These are phyloP conservation scores for Laticauda colubrina DNA, from an alignment of 2,113 vertebrate genomes.

Conservation along the genomic window DNA sequence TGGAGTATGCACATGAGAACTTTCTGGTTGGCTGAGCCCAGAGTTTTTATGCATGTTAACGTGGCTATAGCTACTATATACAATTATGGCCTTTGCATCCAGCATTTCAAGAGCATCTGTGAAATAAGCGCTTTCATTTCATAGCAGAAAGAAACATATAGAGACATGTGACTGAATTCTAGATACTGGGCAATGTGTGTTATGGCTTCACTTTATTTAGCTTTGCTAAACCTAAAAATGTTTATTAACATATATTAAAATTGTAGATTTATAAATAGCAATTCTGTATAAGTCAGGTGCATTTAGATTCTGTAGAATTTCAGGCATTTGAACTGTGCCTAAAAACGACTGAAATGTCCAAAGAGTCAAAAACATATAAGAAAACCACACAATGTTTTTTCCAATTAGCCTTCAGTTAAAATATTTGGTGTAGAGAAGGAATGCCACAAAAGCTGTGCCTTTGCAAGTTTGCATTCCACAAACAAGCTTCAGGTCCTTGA, in stretches of 20 bases:
- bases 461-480: background rate
- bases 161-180: constrained; percentile 44
- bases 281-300: constrained; percentile 7
- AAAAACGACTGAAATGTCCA: background rate
- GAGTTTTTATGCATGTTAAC: constrained; percentile 75
- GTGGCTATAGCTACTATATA: constrained; percentile 65
- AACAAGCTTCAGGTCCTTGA: background rate
- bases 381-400: background rate
- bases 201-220: constrained; percentile 25
- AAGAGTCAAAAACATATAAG: constrained; percentile 5
- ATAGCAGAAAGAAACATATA: constrained; percentile 53
- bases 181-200: constrained; percentile 45
- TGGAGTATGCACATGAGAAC: background rate
- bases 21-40: constrained; percentile 36
- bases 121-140: constrained; percentile 49
- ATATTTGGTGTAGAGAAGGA: background rate
- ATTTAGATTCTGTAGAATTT: background rate
- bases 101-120: constrained; percentile 60
- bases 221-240: constrained; percentile 11
- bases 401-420: background rate
- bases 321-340: background rate
- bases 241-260: constrained; percentile 38
- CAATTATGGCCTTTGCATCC: constrained; percentile 62
- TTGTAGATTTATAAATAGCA: constrained; percentile 9
- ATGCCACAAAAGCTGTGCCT: background rate